Evolutionary conservation across 2,113 vertebrate species (phyloP), one percentile per base, ranked within the genome.

Genomic region (Peromyscus polionotus): DNA sequence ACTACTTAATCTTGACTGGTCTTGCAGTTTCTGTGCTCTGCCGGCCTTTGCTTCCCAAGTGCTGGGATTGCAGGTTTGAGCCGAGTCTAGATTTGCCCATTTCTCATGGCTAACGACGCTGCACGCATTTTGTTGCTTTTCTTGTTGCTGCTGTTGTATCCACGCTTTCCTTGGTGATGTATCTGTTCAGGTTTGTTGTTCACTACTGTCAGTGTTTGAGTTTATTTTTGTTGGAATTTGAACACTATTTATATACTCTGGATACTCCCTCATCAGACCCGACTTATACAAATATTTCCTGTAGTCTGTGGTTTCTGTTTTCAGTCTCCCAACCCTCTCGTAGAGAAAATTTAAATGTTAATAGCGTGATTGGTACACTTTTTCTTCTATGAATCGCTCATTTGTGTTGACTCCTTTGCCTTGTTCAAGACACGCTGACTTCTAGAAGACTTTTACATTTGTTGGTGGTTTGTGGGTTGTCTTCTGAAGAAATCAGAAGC

Each of bases 151-250:
- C 61, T 92, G 33, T 31, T 33, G 65, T 48, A 36, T 28, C 14
- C 33, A 6, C 54, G 17, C 51, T 19, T 73, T 73, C 28, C 89
- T 88, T 48, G 26, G 61, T 6, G 14, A 88, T 79, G 83, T 51
- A 5, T 51, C n/a, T 94, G 24, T 70, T 80, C 19, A 59, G 42
- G 19, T 79, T 42, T 67, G 95, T 88, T 83, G 4, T 16, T 14
- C n/a, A 68, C 13, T n/a, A 68, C 59, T n/a, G 2, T 1, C 77
- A 84, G 75, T 31, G 67, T 81, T 7, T 11, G 59, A 5, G 1
- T 91, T 54, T 87, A 84, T 51, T 95, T 94, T 95, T 95, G 68
- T 76, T 77, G 61, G 67, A 20, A 4, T 65, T 96, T 76, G n/a
- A 81, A 90, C 45, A 7, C 61, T 90, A 28, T 87, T 90, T 88